Evolutionary conservation across 2,113 vertebrate genomes (phyloP).

Genomic region (Mustela lutreola): DNA sequence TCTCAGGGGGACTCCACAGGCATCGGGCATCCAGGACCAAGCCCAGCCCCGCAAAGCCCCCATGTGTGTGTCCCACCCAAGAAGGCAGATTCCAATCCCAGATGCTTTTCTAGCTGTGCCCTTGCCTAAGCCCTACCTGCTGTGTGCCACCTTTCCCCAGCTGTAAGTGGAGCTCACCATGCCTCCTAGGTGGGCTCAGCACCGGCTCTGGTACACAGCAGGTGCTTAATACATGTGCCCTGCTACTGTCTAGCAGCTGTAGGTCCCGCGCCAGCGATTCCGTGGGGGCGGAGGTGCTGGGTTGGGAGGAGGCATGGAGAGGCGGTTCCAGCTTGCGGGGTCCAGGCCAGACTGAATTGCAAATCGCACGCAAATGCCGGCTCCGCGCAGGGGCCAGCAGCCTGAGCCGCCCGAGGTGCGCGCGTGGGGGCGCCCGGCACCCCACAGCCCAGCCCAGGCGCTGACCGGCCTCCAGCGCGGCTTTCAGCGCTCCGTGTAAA

Average conservation of each 20-base stretch:
- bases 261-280: not conserved
- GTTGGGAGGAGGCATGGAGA: not conserved
- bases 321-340: accelerated
- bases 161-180: not conserved
- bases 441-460: not conserved
- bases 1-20: not conserved
- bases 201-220: not conserved
- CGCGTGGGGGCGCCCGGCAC: not conserved
- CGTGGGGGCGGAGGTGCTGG: not conserved
- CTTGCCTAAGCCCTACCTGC: not conserved
- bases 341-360: not conserved
- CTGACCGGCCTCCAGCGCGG: not conserved
- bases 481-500: conserved; percentile 31
- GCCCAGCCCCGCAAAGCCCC: too few species aligned
- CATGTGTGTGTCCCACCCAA: not conserved
- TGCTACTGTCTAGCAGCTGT: too few species aligned
- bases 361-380: not conserved
- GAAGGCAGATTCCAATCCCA: not conserved
- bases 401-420: not conserved
- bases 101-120: not conserved
- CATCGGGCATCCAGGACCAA: too few species aligned
- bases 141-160: conserved; percentile 1
- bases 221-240: not conserved
- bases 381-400: not conserved
- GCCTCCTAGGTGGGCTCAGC: not conserved